Evolutionary conservation across 2,113 vertebrate genomes (phyloP), one percentile per base, ranked within the genome.

Genomic region (Cebidichthys violaceus): DNA sequence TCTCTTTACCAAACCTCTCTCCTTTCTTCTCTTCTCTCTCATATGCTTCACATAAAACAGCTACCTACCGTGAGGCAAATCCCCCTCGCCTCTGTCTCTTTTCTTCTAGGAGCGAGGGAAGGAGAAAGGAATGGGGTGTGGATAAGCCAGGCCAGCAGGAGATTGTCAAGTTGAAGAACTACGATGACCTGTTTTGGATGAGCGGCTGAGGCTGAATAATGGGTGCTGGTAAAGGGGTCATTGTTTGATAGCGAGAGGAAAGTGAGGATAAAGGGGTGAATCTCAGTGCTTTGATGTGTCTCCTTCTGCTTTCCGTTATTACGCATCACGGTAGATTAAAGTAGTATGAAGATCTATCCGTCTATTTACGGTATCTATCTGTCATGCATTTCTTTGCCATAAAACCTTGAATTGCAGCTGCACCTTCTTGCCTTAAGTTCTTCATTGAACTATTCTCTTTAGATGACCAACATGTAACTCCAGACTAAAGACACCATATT

Each of bases 101-200:
- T 92, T 90, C 92, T 93, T 94, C 84, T 81, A 64, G 81, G 87
- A 86, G 89, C 84, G 75, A 90, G 86, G 81, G 82, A 92, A 92
- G 88, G 92, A 93, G 90, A 89, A 92, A 92, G 90, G 87, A 92
- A 91, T 90, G 81, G 89, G 84, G 85, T 89, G 89, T 88, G 90
- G 90, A 94, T 92, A 92, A 95, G 92, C 90, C 89, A 22, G 80
- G 87, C 57, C 94, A 94, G 93, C 92, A 88, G 93, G 95, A 92
- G 93, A 90, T 79, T 90, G 94, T 92, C 88, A 91, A 88, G 75
- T 86, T 93, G 87, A 90, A 88, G 88, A 91, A 90, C 87, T 89
- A 43, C 90, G 90, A 92, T 90, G 93, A 92, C 89, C 93, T 84
- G 90, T 92, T 90, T 82, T 71, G 86, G 77, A 87, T 64, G 81